Base-by-base conservation (phyloP, 2,888 invertebrate species). In the Agrochola litura region DNA sequence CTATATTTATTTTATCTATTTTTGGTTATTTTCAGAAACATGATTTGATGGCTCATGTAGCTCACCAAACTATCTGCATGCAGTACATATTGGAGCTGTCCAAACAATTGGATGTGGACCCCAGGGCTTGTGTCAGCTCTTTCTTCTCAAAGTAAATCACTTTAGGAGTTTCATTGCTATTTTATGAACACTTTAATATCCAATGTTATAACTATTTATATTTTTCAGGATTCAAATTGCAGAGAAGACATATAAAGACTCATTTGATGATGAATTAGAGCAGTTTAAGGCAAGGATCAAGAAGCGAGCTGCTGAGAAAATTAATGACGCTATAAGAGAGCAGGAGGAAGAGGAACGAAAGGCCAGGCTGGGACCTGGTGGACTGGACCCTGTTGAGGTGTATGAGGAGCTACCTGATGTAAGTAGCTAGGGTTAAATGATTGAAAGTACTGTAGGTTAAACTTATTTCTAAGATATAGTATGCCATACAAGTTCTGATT, bases 21-120 rank as follows among this genome's bases (percentile, higher is more conserved):
- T 67, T 37, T 70, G 25, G 1, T 78, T 88, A 80, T 86, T 97
- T 97, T 82, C 96, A 99, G 98, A 99, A 99, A 97, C 98, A 98
- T 92, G 98, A 99, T 19, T 93, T 99, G 78, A 99, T 99, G 99
- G 97, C 98, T 25, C 99, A 99, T 92, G 99, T 99, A 0, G 99
- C 99, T 0, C 99, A 99, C 95, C 99, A 99, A 95, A 99, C 99
- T 76, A 99, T 99, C 91, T 99, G 99, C 89, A 99, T 99, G 98
- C 99, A 99, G 96, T 99, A 99, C 93, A 99, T 99, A 84, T 96
- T 99, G 89, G 99, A 99, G 94, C 96, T 99, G 74, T 98, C 99
- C 2, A 99, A 99, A 92, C 99, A 99, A 91, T 94, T 99, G 82
- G 98, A 99, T 92, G 97, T 98, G 19, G 99, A 99, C 96, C 99